These are phyloP conservation scores for Dolichotis patagonum DNA, from an alignment of 2,113 vertebrate genomes.

Conservation along the genomic window DNA sequence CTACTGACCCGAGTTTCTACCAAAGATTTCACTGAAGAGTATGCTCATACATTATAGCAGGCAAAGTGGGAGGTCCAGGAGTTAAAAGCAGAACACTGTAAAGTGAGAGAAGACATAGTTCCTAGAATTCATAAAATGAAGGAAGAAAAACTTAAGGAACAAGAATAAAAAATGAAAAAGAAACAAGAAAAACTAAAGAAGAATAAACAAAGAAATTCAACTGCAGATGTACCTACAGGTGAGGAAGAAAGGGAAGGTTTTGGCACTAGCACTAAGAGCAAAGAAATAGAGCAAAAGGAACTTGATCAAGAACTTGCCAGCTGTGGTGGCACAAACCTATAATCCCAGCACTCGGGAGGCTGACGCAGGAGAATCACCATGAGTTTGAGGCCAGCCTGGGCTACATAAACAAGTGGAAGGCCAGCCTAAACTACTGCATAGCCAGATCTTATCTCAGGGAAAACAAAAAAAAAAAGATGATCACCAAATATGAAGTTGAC, in stretches of 20 bases:
- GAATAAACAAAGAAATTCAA: constrained; percentile 87
- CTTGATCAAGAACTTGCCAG: constrained; percentile 84
- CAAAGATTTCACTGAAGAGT: constrained; percentile 96
- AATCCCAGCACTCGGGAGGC: not conserved
- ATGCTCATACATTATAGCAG: constrained; percentile 92
- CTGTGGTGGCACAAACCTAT: not conserved
- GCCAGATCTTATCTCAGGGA: not conserved
- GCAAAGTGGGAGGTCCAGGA: constrained; percentile 97
- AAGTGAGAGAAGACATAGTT: constrained; percentile 94
- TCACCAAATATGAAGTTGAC: no score
- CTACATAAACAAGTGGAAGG: not conserved
- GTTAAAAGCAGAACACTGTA: constrained; percentile 93
- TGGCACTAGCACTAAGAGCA: constrained; percentile 91
- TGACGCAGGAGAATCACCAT: not conserved
- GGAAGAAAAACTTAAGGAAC: constrained; percentile 96
- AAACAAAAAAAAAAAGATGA: constrained; percentile 85
- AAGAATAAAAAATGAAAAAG: constrained; percentile 95
- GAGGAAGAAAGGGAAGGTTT: constrained; percentile 90
- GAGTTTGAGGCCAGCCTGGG: not conserved
- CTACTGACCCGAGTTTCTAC: constrained; percentile 94
- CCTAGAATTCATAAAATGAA: constrained; percentile 95
- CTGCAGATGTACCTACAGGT: constrained; percentile 82
- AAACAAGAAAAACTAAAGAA: constrained; percentile 93
- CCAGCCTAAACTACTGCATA: not conserved
- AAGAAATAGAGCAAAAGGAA: constrained; percentile 86